phyloP scores from a whole-genome alignment of 2,888 invertebrate species.

The Liopterus haemorrhoidalis region DNA sequence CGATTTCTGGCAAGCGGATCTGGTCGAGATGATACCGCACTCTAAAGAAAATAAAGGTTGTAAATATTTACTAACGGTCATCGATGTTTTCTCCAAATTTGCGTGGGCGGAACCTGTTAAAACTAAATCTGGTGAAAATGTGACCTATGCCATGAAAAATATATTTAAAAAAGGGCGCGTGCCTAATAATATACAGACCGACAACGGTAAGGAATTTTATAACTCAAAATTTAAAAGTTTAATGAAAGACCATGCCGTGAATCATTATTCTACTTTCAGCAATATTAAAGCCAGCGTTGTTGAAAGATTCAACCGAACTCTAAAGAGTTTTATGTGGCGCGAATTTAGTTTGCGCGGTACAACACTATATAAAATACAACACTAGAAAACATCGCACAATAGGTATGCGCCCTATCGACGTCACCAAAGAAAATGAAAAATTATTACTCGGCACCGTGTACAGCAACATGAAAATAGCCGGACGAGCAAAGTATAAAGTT shows the following conservation, averaged over 20 bases:
- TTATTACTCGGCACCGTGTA: slow-evolving; percentile 30
- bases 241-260: slow-evolving; percentile 27
- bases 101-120: slow-evolving; percentile 38
- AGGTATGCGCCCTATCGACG: slow-evolving; percentile 36
- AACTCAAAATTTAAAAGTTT: slow-evolving; percentile 30
- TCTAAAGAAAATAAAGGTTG: slow-evolving; percentile 36
- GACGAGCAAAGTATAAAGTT: slow-evolving; percentile 30
- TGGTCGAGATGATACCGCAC: slow-evolving; percentile 39
- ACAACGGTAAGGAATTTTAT: slow-evolving; percentile 34
- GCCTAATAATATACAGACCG: slow-evolving; percentile 27
- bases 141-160: slow-evolving; percentile 26
- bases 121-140: slow-evolving; percentile 32
- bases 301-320: slow-evolving; percentile 33
- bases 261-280: slow-evolving; percentile 30
- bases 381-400: slow-evolving; percentile 38
- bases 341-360: slow-evolving; percentile 34
- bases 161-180: slow-evolving; percentile 11
- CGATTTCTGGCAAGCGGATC: slow-evolving; percentile 45
- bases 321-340: slow-evolving; percentile 33
- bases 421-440: slow-evolving; percentile 35
- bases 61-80: slow-evolving; percentile 38
- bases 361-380: slow-evolving; percentile 35
- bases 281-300: slow-evolving; percentile 32
- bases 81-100: slow-evolving; percentile 41
- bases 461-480: slow-evolving; percentile 31